Percentiles rank a stretch among this genome's conserved stretches.
phyloP scores from a whole-genome alignment of 1,140 invertebrate genomes.

The Drosophila tropicalis region DNA sequence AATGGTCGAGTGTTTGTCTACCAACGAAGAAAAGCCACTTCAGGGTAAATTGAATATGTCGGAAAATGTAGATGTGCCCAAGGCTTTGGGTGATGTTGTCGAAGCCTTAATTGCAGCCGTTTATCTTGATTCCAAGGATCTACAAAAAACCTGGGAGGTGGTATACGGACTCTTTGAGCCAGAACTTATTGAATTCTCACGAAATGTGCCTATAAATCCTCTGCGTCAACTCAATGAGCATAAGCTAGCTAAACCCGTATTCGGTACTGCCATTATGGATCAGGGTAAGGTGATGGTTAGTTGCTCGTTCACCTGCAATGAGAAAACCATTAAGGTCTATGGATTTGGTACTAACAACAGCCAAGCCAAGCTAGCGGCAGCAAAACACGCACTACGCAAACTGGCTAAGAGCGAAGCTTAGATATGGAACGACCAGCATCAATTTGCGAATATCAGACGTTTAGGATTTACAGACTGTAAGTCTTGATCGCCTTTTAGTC shows the following conservation, averaged over 20 bases:
- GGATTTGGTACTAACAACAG: constrained; percentile 88
- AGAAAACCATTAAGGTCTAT: constrained; percentile 85
- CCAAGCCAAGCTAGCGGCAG: constrained; percentile 89
- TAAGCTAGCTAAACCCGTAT: constrained; percentile 85
- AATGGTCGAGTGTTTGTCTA: not conserved
- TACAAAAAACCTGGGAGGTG: constrained; percentile 93
- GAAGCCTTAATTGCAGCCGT: constrained; percentile 96
- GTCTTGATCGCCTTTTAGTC: not conserved
- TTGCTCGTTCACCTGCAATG: constrained; percentile 86
- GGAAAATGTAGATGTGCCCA: constrained; percentile 94
- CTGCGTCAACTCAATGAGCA: constrained; percentile 93
- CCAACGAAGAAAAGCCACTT: not conserved
- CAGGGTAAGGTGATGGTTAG: constrained; percentile 85
- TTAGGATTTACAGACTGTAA: not conserved
- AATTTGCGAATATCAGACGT: not conserved
- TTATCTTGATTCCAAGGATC: constrained; percentile 93
- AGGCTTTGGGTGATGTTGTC: constrained; percentile 96
- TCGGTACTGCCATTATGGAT: constrained; percentile 80
- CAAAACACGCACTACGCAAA: constrained; percentile 88
- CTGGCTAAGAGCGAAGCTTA: constrained; percentile 53
- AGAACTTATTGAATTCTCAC: constrained; percentile 90
- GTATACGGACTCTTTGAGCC: constrained; percentile 90
- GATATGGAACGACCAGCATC: not conserved
- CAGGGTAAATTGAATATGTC: constrained; percentile 83
- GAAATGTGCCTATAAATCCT: constrained; percentile 94